phyloP scores from a whole-genome alignment of 2,113 vertebrate species.

The rabbit (Oryctolagus cuniculus) region mOryCun1.1 NC_091436.1:71284001-71284500 shows the following conservation, averaged over 20 bases:
- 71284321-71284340: constrained; percentile 25
- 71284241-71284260: not conserved
- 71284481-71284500: constrained; percentile 58
- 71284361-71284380: not conserved
- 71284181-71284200: constrained; percentile 50
- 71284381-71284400: constrained; percentile 42
- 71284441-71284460: not conserved
- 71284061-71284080: constrained; percentile 26
- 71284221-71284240: constrained; percentile 36
- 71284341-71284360: not conserved
- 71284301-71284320: constrained; percentile 70
- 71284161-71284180: not conserved
- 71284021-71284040: constrained; percentile 64
- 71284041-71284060: constrained; percentile 59
- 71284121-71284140: constrained; percentile 49
- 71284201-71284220: not conserved
- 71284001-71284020: constrained; percentile 63
- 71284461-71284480: constrained; percentile 25
- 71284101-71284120: constrained; percentile 60
- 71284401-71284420: not conserved
- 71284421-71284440: not conserved
- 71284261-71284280: constrained; percentile 43
- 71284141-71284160: not conserved
- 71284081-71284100: constrained; percentile 30
- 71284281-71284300: constrained; percentile 36